phyloP scores from a whole-genome alignment of 2,888 invertebrate genomes.

The Pedicia rivosa region DNA sequence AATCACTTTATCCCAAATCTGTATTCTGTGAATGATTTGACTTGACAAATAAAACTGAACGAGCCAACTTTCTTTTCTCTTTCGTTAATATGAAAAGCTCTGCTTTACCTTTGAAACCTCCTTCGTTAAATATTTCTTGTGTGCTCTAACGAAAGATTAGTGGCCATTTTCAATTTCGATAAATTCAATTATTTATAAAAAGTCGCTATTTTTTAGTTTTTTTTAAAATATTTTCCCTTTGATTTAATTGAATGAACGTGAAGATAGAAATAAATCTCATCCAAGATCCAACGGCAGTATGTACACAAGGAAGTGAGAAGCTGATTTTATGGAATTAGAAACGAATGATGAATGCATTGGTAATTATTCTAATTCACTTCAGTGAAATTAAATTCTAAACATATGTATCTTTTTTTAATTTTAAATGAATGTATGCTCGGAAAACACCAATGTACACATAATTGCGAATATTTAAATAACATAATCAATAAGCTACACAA shows the following conservation, averaged over 20 bases:
- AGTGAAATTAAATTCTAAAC: background rate
- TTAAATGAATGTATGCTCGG: slow-evolving; percentile 35
- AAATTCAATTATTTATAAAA: background rate
- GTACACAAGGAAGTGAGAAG: slow-evolving; percentile 41
- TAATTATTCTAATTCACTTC: too few species aligned
- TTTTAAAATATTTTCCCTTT: background rate
- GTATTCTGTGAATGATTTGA: too few species aligned
- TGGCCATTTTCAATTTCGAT: too few species aligned
- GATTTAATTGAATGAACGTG: slow-evolving; percentile 11
- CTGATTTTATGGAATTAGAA: slow-evolving; percentile 28
- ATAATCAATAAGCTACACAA: slow-evolving; percentile 15
- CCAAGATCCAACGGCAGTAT: slow-evolving; percentile 38
- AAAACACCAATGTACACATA: slow-evolving; percentile 35
- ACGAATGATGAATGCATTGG: too few species aligned
- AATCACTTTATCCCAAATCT: too few species aligned
- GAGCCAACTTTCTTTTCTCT: too few species aligned
- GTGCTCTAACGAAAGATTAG: too few species aligned
- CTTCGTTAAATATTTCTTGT: too few species aligned
- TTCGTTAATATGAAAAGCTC: too few species aligned
- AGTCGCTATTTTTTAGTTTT: background rate
- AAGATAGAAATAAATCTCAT: slow-evolving; percentile 30
- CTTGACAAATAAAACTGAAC: too few species aligned
- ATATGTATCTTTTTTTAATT: slow-evolving; percentile 27
- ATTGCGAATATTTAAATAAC: slow-evolving; percentile 39
- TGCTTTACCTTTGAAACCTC: too few species aligned